Evolutionary conservation across 2,888 invertebrate genomes (phyloP).

Genomic region (Cheilosia scutellata): DNA sequence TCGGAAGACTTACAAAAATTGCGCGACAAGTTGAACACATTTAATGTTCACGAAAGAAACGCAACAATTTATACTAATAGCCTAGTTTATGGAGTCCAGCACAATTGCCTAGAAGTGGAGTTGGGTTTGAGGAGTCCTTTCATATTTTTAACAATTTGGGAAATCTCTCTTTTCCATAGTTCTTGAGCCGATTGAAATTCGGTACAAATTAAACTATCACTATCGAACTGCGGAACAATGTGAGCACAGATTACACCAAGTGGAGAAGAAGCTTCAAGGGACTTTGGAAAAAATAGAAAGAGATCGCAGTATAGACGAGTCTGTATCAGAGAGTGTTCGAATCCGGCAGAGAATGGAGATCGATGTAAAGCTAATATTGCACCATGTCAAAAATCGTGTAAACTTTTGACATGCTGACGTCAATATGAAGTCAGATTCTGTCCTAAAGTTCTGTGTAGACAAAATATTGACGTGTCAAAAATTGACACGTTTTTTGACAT

Average conservation of each 20-base stretch:
- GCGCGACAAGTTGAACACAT: constrained; percentile 33
- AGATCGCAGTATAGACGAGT: background rate
- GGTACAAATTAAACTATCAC: constrained; percentile 40
- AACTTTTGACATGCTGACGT: too few relatives aligned
- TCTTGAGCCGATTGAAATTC: constrained; percentile 54
- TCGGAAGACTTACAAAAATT: constrained; percentile 4
- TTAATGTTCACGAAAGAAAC: constrained; percentile 40
- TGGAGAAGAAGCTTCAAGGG: background rate
- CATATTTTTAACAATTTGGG: background rate
- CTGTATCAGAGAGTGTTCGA: background rate
- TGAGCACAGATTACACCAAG: background rate
- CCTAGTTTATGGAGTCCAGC: constrained; percentile 25
- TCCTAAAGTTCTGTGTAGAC: too few relatives aligned
- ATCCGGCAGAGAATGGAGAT: constrained; percentile 28
- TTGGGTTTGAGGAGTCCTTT: constrained; percentile 7
- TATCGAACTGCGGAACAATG: constrained; percentile 19
- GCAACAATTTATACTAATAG: constrained; percentile 21
- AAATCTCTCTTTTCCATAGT: constrained; percentile 1
- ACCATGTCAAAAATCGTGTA: too few relatives aligned
- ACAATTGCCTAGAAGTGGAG: constrained; percentile 41
- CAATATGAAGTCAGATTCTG: too few relatives aligned
- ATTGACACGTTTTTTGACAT: too few relatives aligned
- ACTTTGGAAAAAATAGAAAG: background rate
- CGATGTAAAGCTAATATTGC: constrained; percentile 19
- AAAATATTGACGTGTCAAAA: too few relatives aligned